Evolutionary conservation across 2,888 invertebrate genomes (phyloP).

Genomic region (Hypomecis atomaria): DNA sequence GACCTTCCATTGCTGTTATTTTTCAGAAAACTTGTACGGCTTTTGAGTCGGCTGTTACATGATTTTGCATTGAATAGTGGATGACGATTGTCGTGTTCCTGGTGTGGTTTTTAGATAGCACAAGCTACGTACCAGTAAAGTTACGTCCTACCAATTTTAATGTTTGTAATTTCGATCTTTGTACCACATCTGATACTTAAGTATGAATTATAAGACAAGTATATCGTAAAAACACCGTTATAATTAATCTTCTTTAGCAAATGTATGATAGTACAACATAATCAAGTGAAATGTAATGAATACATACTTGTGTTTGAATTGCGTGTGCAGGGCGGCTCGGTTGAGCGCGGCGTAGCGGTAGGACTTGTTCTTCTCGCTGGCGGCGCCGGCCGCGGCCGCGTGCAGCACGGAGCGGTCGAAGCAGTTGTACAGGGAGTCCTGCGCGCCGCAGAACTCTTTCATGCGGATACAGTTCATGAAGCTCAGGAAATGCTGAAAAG

Average conservation of each 20-base stretch:
- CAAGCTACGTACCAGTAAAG: neutral
- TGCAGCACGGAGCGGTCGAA: conserved; percentile 88
- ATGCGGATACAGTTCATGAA: conserved; percentile 95
- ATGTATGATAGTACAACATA: neutral
- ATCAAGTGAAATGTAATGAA: neutral
- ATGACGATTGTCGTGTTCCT: no score
- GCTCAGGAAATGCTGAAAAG: conserved; percentile 93
- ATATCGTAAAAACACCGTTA: no score
- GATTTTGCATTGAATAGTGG: no score
- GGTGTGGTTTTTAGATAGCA: no score
- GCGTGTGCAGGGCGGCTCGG: conserved; percentile 93
- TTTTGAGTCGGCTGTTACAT: no score
- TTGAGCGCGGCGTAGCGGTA: conserved; percentile 96
- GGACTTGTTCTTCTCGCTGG: conserved; percentile 84
- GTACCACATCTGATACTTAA: no score
- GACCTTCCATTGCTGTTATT: no score
- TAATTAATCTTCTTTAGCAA: no score
- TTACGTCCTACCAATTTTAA: no score
- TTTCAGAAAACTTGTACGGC: no score
- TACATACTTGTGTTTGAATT: conserved; percentile 91
- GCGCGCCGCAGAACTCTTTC: conserved; percentile 93
- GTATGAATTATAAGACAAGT: no score
- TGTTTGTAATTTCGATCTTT: no score
- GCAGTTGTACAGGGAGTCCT: conserved; percentile 92
- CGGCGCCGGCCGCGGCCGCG: conserved; percentile 62